Conservation (phyloP, 2,113 vertebrate species). For the Sarotherodon lohbergeri region DNA sequence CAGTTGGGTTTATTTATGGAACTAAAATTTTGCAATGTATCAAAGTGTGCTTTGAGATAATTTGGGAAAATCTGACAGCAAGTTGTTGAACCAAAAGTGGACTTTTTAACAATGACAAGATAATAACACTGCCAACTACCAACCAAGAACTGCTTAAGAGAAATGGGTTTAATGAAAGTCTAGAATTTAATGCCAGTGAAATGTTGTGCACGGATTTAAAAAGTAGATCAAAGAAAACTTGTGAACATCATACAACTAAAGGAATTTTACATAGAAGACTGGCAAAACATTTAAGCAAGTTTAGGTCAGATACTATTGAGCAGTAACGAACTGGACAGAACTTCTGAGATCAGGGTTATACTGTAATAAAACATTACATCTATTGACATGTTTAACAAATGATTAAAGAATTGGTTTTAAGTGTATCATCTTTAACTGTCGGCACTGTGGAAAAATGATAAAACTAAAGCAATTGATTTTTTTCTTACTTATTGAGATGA, state of each 20-base stretch:
- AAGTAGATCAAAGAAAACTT: neutral
- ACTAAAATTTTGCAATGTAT: neutral
- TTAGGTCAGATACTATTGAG: neutral
- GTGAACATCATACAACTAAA: neutral
- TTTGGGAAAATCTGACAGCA: neutral
- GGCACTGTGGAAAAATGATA: neutral
- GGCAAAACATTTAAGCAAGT: neutral
- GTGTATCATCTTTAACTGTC: neutral
- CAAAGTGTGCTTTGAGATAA: neutral
- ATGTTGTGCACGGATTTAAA: neutral
- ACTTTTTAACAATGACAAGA: neutral
- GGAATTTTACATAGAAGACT: neutral
- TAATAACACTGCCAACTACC: neutral
- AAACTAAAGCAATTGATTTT: neutral
- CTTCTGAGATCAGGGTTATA: neutral
- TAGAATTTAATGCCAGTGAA: neutral
- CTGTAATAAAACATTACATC: neutral
- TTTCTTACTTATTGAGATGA: neutral
- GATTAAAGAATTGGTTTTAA: neutral
- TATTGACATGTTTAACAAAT: neutral
- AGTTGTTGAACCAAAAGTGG: neutral
- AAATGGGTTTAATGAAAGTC: neutral
- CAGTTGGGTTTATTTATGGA: neutral
- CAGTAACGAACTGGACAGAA: neutral
- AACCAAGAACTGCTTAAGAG: neutral